A percentile compares a stretch with the other conserved stretches of the same genome.
Evolutionary conservation across 2,888 invertebrate species (phyloP).

Genomic region (Lottia scabra): DNA sequence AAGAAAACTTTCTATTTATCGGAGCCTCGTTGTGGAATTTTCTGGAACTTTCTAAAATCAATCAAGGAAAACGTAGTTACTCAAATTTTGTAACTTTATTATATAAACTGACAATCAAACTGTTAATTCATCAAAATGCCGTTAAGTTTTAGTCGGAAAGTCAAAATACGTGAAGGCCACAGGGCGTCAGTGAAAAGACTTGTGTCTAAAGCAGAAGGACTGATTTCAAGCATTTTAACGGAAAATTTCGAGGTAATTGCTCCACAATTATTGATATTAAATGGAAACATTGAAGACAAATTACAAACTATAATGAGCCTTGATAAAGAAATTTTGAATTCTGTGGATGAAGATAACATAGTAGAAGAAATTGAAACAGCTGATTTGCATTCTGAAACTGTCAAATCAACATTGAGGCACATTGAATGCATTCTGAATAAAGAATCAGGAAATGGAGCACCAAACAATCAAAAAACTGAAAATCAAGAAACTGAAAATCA

Average conservation of each 20-base stretch:
- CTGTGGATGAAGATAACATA: not conserved
- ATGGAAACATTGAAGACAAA: not conserved
- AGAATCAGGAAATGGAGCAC: too few species aligned
- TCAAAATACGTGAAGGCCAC: not conserved
- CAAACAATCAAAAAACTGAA: too few species aligned
- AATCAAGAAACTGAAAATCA: too few species aligned
- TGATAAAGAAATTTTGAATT: constrained; percentile 3
- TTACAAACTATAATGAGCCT: not conserved
- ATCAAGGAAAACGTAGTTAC: too few species aligned
- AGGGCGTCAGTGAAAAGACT: not conserved
- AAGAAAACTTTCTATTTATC: too few species aligned
- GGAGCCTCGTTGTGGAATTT: too few species aligned
- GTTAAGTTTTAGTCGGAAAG: not conserved
- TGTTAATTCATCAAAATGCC: not conserved
- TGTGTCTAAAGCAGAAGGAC: not conserved
- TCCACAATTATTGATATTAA: not conserved
- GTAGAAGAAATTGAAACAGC: not conserved
- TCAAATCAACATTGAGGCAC: not conserved
- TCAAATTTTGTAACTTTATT: too few species aligned
- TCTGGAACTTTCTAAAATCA: too few species aligned
- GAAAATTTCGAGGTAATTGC: not conserved
- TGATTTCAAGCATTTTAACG: not conserved
- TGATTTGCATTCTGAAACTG: not conserved
- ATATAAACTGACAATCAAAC: too few species aligned
- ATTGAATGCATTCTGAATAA: not conserved